Conservation (phyloP, 2,888 invertebrate genomes). For the Apamea crenata region DNA sequence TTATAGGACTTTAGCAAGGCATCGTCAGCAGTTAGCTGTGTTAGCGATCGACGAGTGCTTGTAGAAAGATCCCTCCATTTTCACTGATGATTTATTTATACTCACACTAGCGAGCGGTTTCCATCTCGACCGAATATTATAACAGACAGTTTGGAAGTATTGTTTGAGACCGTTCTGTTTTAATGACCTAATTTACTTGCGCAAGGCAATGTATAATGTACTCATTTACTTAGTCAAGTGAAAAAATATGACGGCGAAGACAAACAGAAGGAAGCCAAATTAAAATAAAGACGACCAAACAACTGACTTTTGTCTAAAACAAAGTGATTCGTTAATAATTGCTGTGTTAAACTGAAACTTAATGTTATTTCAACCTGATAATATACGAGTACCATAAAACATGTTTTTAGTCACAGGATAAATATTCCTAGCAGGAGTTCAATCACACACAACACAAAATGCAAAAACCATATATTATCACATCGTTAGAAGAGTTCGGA, state of each 20-base stretch:
- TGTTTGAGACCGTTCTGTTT: conserved; percentile 5
- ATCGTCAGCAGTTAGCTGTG: conserved; percentile 49
- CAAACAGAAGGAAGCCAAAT: conserved; percentile 14
- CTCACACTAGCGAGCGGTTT: conserved; percentile 30
- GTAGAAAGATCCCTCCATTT: conserved; percentile 52
- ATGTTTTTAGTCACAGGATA: background rate
- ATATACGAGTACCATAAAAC: background rate
- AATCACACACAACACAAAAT: background rate
- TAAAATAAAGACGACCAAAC: background rate
- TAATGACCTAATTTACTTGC: conserved; percentile 25
- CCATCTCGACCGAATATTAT: conserved; percentile 16
- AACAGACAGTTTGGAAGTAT: conserved; percentile 18
- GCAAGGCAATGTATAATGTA: conserved; percentile 12
- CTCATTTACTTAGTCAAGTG: conserved; percentile 13
- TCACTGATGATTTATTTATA: conserved; percentile 39
- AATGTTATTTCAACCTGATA: background rate
- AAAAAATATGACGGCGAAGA: background rate
- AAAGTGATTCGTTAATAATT: background rate
- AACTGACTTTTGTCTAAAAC: background rate
- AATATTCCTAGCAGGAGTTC: background rate
- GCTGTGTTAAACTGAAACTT: background rate
- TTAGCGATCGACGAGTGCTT: conserved; percentile 33
- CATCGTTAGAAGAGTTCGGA: conserved; percentile 4
- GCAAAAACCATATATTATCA: background rate
- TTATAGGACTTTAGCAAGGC: conserved; percentile 40